These are phyloP conservation scores for Acanthococcus lagerstroemiae DNA, from an alignment of 2,888 invertebrate species.

Conservation along the genomic window DNA sequence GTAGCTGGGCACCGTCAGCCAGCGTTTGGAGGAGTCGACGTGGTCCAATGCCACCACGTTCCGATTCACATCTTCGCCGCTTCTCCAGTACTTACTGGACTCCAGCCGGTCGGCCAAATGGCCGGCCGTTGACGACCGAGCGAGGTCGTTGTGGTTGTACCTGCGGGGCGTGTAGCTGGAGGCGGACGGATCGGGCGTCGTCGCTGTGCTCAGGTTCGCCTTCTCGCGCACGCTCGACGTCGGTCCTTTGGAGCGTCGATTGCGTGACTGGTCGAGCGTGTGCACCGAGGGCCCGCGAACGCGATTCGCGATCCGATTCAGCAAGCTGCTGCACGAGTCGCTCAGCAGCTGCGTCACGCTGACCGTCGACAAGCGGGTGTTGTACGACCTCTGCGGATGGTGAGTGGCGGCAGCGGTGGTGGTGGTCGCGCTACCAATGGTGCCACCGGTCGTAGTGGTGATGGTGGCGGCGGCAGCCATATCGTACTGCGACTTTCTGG, in stretches of 20 bases:
- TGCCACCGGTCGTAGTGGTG: not conserved
- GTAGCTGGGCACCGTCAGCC: not conserved
- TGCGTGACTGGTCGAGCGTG: not conserved
- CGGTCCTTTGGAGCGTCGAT: conserved; percentile 15
- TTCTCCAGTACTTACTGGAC: too few species aligned
- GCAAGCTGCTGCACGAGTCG: conserved; percentile 75
- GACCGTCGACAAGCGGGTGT: conserved; percentile 65
- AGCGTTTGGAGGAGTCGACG: not conserved
- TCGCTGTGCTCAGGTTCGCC: not conserved
- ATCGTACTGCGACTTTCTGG: not conserved
- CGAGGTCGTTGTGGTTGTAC: too few species aligned
- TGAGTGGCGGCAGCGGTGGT: conserved; percentile 7
- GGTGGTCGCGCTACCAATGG: too few species aligned
- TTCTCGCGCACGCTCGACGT: not conserved
- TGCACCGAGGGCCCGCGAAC: conserved; percentile 58
- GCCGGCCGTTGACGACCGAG: not conserved
- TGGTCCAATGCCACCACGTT: not conserved
- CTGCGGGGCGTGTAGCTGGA: too few species aligned
- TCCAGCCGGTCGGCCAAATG: not conserved
- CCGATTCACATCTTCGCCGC: too few species aligned
- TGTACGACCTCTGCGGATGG: conserved; percentile 54
- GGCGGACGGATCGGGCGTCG: not conserved
- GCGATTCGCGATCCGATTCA: conserved; percentile 65
- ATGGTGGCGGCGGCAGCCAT: not conserved
- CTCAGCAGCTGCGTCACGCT: conserved; percentile 77